Evolutionary conservation across 1,140 invertebrate species (phyloP).

Genomic region (Harlomillsia oculata): DNA sequence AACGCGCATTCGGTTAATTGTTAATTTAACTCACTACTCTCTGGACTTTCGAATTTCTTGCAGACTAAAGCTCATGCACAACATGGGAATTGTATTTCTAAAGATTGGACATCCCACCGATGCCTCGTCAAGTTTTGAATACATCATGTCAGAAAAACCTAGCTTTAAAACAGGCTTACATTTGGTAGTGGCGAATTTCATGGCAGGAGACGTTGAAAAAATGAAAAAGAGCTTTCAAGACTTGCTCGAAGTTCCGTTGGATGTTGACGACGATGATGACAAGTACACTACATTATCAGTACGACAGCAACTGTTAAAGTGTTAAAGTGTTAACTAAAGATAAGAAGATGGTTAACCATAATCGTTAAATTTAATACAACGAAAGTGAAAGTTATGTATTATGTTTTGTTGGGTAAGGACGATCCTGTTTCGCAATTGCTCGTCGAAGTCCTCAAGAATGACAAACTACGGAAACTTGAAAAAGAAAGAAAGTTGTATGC

Average conservation of each 20-base stretch:
- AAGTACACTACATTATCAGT: conserved; percentile 47
- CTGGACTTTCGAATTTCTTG: no score
- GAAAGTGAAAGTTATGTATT: not conserved
- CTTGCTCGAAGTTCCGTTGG: conserved; percentile 74
- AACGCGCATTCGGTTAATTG: conserved; percentile 81
- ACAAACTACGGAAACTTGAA: conserved; percentile 66
- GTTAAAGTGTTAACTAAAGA: not conserved
- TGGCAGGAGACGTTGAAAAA: conserved; percentile 83
- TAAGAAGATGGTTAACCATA: not conserved
- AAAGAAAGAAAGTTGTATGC: conserved; percentile 62
- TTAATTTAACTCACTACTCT: conserved; percentile 10
- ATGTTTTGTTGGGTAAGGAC: conserved; percentile 49
- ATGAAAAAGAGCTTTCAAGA: conserved; percentile 88
- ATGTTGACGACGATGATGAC: conserved; percentile 74
- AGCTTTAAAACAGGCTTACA: conserved; percentile 82
- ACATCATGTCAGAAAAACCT: conserved; percentile 90
- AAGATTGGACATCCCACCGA: conserved; percentile 93
- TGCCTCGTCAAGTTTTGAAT: conserved; percentile 91
- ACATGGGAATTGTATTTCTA: conserved; percentile 91
- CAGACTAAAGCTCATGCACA: conserved; percentile 95
- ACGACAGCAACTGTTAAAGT: conserved; percentile 1
- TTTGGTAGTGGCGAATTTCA: conserved; percentile 84
- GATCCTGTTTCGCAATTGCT: conserved; percentile 61
- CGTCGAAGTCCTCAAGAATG: conserved; percentile 67
- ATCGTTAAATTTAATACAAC: not conserved